These are phyloP conservation scores for Coregonus suidteri DNA, from an alignment of 2,797 vertebrate species.

Conservation along the genomic window DNA sequence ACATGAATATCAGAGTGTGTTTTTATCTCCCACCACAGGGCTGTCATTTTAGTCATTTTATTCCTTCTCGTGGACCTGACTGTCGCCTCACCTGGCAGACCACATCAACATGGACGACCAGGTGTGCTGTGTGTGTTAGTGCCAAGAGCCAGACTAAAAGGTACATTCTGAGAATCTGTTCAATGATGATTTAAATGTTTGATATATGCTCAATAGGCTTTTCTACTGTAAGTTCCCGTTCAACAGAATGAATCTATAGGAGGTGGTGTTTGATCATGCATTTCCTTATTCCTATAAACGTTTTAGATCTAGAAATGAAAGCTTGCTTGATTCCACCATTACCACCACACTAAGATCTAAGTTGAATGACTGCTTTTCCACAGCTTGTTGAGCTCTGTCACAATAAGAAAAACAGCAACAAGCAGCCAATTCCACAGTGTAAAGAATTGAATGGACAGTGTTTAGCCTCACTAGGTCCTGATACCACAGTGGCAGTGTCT, in stretches of 20 bases:
- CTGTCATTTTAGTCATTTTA: background rate
- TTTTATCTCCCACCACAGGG: background rate
- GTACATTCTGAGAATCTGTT: too few species aligned
- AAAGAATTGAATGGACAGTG: too few species aligned
- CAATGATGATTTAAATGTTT: background rate
- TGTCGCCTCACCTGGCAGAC: background rate
- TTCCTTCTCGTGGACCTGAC: too few species aligned
- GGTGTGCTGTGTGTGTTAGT: slow-evolving; percentile 20
- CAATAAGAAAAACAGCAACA: too few species aligned
- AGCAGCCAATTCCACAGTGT: too few species aligned
- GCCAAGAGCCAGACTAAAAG: slow-evolving; percentile 2
- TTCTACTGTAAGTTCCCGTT: background rate
- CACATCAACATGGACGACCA: slow-evolving; percentile 2
- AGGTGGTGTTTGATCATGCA: background rate
- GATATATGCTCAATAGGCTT: slow-evolving; percentile 18
- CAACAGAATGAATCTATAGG: too few species aligned
- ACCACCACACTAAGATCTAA: too few species aligned
- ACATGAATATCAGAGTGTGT: slow-evolving; percentile 13
- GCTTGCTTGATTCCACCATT: background rate
- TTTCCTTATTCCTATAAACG: slow-evolving; percentile 35
- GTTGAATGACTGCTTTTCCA: too few species aligned
- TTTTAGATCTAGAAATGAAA: slow-evolving; percentile 50
- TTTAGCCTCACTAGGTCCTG: too few species aligned
- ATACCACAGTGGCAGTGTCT: too few species aligned
- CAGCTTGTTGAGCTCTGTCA: too few species aligned